Conservation (phyloP, 2,113 vertebrate genomes). For the Cynocephalus volans region DNA sequence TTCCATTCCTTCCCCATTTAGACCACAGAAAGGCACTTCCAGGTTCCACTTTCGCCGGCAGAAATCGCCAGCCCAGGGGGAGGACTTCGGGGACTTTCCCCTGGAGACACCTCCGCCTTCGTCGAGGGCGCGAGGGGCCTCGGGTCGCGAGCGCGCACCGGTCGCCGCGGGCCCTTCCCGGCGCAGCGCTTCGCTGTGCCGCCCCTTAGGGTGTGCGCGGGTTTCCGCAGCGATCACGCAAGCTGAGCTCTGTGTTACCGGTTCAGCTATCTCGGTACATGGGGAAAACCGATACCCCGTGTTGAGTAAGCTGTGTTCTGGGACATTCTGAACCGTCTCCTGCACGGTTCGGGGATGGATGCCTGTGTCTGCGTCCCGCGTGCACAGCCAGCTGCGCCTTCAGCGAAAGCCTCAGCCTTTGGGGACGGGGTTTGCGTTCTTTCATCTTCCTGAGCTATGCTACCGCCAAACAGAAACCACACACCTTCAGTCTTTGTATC, state of each 20-base stretch:
- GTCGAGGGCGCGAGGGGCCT: accelerated
- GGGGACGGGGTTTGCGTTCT: neutral
- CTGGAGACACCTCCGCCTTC: neutral
- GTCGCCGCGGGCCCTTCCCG: too few relatives aligned
- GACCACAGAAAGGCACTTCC: neutral
- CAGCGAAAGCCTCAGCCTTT: accelerated
- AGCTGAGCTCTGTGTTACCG: neutral
- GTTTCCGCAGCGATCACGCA: neutral
- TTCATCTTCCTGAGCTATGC: neutral
- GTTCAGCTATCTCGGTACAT: neutral
- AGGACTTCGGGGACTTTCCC: neutral
- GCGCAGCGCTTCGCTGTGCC: neutral
- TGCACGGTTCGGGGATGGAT: neutral
- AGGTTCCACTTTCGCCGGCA: neutral
- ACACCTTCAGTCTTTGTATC: neutral
- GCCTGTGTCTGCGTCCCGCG: neutral
- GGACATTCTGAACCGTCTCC: constrained; percentile 1
- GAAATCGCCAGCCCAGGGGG: neutral
- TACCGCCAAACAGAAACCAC: neutral
- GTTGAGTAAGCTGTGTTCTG: constrained; percentile 50
- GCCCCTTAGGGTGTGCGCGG: constrained; percentile 15
- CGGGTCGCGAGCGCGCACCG: accelerated
- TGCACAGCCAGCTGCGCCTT: accelerated
- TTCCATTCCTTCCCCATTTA: neutral
- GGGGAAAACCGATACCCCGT: neutral